These are phyloP conservation scores for Menidia menidia DNA, from an alignment of 2,797 vertebrate genomes.

Conservation along the genomic window DNA sequence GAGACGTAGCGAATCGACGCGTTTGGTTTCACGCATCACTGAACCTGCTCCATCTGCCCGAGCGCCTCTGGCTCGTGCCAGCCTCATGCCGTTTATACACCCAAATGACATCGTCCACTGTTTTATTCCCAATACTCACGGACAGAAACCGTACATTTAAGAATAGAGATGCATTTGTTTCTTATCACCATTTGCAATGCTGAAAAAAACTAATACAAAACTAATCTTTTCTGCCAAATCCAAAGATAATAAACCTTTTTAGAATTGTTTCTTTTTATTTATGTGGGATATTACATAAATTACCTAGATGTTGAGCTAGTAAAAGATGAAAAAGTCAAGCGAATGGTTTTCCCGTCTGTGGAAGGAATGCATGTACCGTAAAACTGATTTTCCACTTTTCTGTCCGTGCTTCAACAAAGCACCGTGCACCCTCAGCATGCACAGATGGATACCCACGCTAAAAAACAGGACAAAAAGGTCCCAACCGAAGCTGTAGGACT, in stretches of 20 bases:
- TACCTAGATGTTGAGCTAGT: background rate
- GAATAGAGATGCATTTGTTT: background rate
- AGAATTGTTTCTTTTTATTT: background rate
- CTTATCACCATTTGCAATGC: background rate
- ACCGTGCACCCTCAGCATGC: slow-evolving; percentile 57
- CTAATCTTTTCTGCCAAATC: background rate
- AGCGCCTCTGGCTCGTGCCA: slow-evolving; percentile 70
- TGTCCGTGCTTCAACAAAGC: slow-evolving; percentile 63
- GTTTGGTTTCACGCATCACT: slow-evolving; percentile 49
- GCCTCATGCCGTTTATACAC: slow-evolving; percentile 65
- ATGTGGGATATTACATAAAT: background rate
- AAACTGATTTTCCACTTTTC: slow-evolving; percentile 32
- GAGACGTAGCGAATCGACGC: slow-evolving; percentile 23
- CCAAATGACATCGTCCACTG: background rate
- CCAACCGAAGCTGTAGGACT: slow-evolving; percentile 71
- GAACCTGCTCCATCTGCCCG: slow-evolving; percentile 57
- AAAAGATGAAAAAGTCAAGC: background rate
- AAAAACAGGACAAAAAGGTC: slow-evolving; percentile 76
- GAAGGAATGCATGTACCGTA: slow-evolving; percentile 11
- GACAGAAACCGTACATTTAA: background rate
- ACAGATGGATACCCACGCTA: slow-evolving; percentile 84
- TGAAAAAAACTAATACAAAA: background rate
- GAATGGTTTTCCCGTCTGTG: slow-evolving; percentile 7
- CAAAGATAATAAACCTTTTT: background rate
- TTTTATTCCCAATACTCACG: background rate